Evolutionary conservation across 2,113 vertebrate species (phyloP).

Genomic region (Atherinomorus stipes): DNA sequence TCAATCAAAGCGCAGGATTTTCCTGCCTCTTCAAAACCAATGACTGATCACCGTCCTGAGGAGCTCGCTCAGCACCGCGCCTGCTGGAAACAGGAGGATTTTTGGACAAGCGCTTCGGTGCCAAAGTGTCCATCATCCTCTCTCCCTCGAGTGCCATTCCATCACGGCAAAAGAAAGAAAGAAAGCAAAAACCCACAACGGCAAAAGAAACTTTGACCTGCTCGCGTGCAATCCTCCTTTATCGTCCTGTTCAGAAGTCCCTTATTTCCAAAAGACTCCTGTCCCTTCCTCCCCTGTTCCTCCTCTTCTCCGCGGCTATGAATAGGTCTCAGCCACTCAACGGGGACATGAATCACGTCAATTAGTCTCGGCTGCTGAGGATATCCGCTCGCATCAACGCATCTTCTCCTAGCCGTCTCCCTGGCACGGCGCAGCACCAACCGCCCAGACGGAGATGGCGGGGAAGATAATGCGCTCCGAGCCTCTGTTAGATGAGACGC

Average conservation of each 20-base stretch:
- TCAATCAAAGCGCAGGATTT: slow-evolving; percentile 63
- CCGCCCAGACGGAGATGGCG: slow-evolving; percentile 75
- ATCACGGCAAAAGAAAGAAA: slow-evolving; percentile 29
- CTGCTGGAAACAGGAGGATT: slow-evolving; percentile 43
- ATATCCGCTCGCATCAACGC: slow-evolving; percentile 61
- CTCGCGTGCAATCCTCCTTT: slow-evolving; percentile 29
- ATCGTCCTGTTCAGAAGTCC: slow-evolving; percentile 31
- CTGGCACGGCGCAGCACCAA: slow-evolving; percentile 65
- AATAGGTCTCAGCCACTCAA: slow-evolving; percentile 64
- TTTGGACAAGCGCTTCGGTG: slow-evolving; percentile 56
- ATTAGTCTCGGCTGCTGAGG: slow-evolving; percentile 75
- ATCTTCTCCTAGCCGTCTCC: slow-evolving; percentile 57
- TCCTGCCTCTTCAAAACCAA: slow-evolving; percentile 75
- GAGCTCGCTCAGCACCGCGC: slow-evolving; percentile 72
- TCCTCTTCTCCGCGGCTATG: slow-evolving; percentile 40
- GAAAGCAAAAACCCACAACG: neutral
- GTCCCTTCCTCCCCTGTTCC: slow-evolving; percentile 37
- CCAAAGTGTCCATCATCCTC: slow-evolving; percentile 76
- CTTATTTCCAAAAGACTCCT: slow-evolving; percentile 37
- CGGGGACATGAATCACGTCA: slow-evolving; percentile 62
- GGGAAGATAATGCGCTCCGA: slow-evolving; percentile 77
- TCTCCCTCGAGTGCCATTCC: slow-evolving; percentile 62
- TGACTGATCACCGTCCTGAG: slow-evolving; percentile 73
- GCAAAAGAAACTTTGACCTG: slow-evolving; percentile 66
- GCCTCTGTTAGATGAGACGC: slow-evolving; percentile 74